Percentiles rank a stretch among this genome's conserved stretches.
phyloP scores from a whole-genome alignment of 2,797 vertebrate genomes.

The Scleropages formosus region DNA sequence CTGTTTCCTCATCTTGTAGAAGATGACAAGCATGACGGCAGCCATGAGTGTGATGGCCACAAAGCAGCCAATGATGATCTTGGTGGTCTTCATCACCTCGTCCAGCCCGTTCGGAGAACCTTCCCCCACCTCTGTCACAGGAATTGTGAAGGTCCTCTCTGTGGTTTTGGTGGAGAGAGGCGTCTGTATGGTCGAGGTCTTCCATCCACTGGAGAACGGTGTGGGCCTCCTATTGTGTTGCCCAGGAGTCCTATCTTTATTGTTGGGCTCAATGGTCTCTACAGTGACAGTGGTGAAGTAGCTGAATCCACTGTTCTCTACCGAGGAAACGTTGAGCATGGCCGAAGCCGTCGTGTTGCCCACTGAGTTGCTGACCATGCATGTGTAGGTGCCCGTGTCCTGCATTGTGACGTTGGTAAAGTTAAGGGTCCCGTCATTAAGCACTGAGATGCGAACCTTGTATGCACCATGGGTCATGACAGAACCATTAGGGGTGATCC shows the following conservation, averaged over 20 bases:
- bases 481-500: constrained; percentile 95
- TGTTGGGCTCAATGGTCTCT: constrained; percentile 90
- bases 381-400: constrained; percentile 96
- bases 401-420: constrained; percentile 92
- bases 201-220: constrained; percentile 82
- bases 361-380: constrained; percentile 96
- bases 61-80: constrained; percentile 99
- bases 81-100: constrained; percentile 99
- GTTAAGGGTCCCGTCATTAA: constrained; percentile 93
- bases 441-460: constrained; percentile 88
- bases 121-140: constrained; percentile 83
- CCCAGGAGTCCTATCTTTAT: constrained; percentile 83
- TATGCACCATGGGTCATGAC: constrained; percentile 93
- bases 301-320: constrained; percentile 86
- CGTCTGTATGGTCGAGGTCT: constrained; percentile 82
- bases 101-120: constrained; percentile 86
- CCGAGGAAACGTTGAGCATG: constrained; percentile 90
- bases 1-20: constrained; percentile 99
- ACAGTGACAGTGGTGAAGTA: constrained; percentile 98
- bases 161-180: constrained; percentile 88
- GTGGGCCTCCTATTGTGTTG: constrained; percentile 77
- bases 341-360: constrained; percentile 97
- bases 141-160: constrained; percentile 89
- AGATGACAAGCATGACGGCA: constrained; percentile 97
- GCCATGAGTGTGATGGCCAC: constrained; percentile 99